A percentile compares a stretch with the other conserved stretches of the same genome.
phyloP scores from a whole-genome alignment of 30 jellyfish, hydroid and myxozoan species.

The Cassiopea xamachana region DNA sequence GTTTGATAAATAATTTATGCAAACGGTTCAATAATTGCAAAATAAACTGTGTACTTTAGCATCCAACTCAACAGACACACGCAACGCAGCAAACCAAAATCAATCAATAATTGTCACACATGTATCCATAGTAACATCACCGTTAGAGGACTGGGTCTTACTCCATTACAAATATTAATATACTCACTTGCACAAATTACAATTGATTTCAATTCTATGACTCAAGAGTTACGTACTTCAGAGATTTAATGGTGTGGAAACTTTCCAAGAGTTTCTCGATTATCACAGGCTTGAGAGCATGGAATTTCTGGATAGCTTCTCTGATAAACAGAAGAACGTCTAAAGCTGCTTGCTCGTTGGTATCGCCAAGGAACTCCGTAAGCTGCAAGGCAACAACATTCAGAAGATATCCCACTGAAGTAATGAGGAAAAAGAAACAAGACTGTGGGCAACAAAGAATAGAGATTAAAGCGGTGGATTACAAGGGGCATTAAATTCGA shows the following conservation, averaged over 20 bases:
- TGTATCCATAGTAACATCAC: too few species aligned
- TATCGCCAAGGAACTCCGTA: slow-evolving; percentile 97
- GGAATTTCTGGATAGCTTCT: slow-evolving; percentile 93
- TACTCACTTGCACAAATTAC: too few species aligned
- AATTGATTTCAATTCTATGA: not conserved
- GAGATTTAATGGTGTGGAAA: slow-evolving; percentile 85
- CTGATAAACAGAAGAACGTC: slow-evolving; percentile 92
- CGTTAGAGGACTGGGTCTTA: too few species aligned
- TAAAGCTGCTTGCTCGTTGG: slow-evolving; percentile 98
- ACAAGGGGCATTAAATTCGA: too few species aligned
- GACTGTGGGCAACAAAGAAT: not conserved
- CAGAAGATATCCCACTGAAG: not conserved
- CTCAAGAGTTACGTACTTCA: slow-evolving; percentile 53
- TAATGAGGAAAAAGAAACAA: not conserved
- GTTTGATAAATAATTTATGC: too few species aligned
- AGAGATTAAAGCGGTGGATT: not conserved
- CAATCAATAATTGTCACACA: too few species aligned
- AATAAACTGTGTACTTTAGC: too few species aligned
- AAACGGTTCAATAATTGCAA: too few species aligned
- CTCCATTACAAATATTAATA: too few species aligned
- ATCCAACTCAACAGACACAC: too few species aligned
- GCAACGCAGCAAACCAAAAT: too few species aligned
- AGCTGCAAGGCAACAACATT: slow-evolving; percentile 35
- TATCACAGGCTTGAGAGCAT: slow-evolving; percentile 81
- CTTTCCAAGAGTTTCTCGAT: slow-evolving; percentile 91